Percentiles rank a stretch among this genome's conserved stretches.
Evolutionary conservation across 2,888 invertebrate species (phyloP).

Genomic region (Phlogophora meticulosa): DNA sequence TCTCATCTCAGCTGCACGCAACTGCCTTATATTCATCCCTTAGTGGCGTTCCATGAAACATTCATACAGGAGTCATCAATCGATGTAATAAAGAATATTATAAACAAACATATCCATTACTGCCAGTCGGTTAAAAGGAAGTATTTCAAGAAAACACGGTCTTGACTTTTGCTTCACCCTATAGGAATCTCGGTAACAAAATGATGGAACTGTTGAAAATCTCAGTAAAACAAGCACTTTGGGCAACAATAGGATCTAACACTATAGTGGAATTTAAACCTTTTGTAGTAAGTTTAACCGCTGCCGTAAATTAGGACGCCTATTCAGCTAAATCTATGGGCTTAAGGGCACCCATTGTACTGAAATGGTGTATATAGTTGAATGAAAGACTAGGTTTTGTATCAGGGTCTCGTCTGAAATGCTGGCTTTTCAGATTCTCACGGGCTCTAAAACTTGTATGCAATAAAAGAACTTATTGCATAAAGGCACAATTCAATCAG

Average conservation of each 20-base stretch:
- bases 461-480: too few relatives aligned
- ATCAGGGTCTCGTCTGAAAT: neutral
- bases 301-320: conserved; percentile 50
- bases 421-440: too few relatives aligned
- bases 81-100: too few relatives aligned
- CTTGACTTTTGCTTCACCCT: neutral
- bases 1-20: too few relatives aligned
- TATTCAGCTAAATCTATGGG: conserved; percentile 42
- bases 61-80: too few relatives aligned
- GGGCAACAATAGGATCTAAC: conserved; percentile 30
- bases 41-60: too few relatives aligned
- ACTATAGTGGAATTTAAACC: conserved; percentile 42
- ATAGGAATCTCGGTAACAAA: neutral
- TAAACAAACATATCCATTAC: too few relatives aligned
- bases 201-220: conserved; percentile 26
- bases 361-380: conserved; percentile 15
- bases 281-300: conserved; percentile 34
- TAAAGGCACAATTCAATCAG: too few relatives aligned
- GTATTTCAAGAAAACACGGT: too few relatives aligned
- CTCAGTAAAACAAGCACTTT: neutral
- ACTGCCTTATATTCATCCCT: too few relatives aligned
- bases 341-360: conserved; percentile 33
- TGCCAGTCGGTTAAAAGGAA: too few relatives aligned
- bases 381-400: conserved; percentile 24
- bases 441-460: too few relatives aligned